Conservation (phyloP, 2,113 vertebrate species). For the Antigone vipio region DNA sequence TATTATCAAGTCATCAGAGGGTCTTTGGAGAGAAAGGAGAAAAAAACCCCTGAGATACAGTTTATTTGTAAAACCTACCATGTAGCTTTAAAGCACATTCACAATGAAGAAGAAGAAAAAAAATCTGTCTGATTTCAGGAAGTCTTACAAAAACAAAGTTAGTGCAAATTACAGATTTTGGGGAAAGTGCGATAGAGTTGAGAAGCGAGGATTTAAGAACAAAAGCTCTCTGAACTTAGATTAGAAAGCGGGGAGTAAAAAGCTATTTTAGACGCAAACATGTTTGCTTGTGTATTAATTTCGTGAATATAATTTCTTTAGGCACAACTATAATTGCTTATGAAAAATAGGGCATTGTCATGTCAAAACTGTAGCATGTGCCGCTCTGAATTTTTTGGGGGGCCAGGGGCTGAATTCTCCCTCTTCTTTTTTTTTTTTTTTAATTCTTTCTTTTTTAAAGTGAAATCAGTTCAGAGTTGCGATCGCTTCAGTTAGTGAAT, state of each 20-base stretch:
- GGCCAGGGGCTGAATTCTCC: neutral
- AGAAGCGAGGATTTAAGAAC: neutral
- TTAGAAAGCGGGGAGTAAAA: neutral
- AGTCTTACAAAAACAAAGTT: constrained; percentile 29
- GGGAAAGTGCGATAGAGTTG: neutral
- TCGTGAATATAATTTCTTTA: neutral
- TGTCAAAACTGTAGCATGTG: neutral
- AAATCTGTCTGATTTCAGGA: constrained; percentile 30
- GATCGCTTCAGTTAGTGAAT: neutral
- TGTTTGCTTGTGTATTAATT: constrained; percentile 54
- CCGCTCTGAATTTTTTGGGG: neutral
- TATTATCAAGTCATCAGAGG: constrained; percentile 65
- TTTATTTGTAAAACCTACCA: constrained; percentile 60
- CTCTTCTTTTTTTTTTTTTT: constrained; percentile 34
- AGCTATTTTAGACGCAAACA: neutral
- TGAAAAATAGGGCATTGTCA: constrained; percentile 1
- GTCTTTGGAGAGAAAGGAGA: constrained; percentile 40
- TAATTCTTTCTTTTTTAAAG: constrained; percentile 30
- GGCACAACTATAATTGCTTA: neutral
- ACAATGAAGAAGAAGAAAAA: neutral
- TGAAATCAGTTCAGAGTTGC: constrained; percentile 30
- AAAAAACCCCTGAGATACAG: neutral
- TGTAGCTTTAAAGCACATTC: constrained; percentile 15
- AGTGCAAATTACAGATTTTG: constrained; percentile 18
- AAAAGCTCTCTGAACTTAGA: constrained; percentile 19